Evolutionary conservation across 2,888 invertebrate genomes (phyloP), one percentile per base, ranked within the genome.

Genomic region (Platynereis dumerilii): DNA sequence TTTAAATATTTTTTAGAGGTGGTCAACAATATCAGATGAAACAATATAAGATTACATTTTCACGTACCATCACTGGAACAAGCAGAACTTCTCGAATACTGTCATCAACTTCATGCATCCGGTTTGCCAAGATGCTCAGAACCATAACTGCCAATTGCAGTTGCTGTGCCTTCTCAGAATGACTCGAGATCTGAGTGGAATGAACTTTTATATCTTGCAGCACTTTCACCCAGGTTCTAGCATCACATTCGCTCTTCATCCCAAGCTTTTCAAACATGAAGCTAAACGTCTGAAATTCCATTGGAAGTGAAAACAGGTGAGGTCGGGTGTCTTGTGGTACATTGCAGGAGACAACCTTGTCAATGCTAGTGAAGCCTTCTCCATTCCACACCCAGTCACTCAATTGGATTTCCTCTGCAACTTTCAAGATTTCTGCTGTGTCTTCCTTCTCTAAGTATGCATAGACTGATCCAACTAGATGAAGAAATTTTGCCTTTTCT

Each of bases 311-410:
- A 55, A 60, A 72, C 26, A 66, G 17, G 45, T 70, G 73, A 10
- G 75, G 76, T 28, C 39, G 24, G 22, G 73, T 61, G 28, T 68
- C 58, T 17, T 72, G 58, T 39, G 62, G 60, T n/a, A 48, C 15
- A 7, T 24, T 26, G 20, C 61, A 45, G 20, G 69, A 24, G 7
- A 64, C 39, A 17, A 74, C 58, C 12, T 55, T 28, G 2, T 63
- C 53, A 12, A 53, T 17, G 10, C 64, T 22, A 12, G 60, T 55
- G 52, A 74, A 74, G 10, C 73, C 74, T 58, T 72, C 66, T 12
- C 74, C 74, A 63, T 72, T 65, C 74, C 74, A 74, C 10, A 74
- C 63, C 73, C 73, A 74, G 5, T 64, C 58, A n/a, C 26, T 29
- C 20, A 69, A 24, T 24, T 55, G 26, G 1, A 24, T 45, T 15